Base-by-base conservation (phyloP, 2,113 vertebrate genomes). In the Corydoras maculifer region DNA sequence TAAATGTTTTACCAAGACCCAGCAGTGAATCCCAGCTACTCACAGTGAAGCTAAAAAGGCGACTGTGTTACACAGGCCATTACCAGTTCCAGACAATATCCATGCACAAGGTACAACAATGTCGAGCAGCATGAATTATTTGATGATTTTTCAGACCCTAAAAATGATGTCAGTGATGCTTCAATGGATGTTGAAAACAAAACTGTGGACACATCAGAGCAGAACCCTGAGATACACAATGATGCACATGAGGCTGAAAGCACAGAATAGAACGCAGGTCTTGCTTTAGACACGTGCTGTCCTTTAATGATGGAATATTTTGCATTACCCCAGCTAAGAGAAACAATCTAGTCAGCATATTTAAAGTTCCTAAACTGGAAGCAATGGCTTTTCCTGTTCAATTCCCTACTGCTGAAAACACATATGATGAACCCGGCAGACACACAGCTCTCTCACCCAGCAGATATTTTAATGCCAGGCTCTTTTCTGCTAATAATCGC, bases 1-100 rank as follows among this genome's bases (percentile, higher is more conserved):
- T 81, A 0, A 62, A 76, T 0, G 18, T 10, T n/a, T 51, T 76
- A 9, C 73, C 73, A 0, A 74, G 73, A 5, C 51, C 78, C 4
- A 82, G 72, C 32, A 76, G 32, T 57, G 51, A 80, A 1, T 81
- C 79, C 1, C 71, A 79, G 3, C 31, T 81, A 0, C 48, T 82
- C 11, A 78, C 70, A n/a, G 10, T 80, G 0, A 79, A 80, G 3
- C 2, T 79, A 2, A 83, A 83, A 54, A 73, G 76, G 48, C 35
- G 30, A 1, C 13, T 78, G 2, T 68, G 50, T 25, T 79, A 76
- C 32, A 76, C 15, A 76, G 77, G 68, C 5, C 73, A 82, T 57
- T 32, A 68, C 77, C 66, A 75, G 11, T 70, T 81, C 13, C 74
- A 79, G 54, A 76, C 77, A 35, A 11, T 48, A 9, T 62, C 66